phyloP scores from a whole-genome alignment of 2,113 vertebrate genomes.

The Bos taurus region ARS-UCD2.0 NC_037346.1:54484501-54485000 shows the following conservation, averaged over 20 bases:
- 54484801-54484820: neutral
- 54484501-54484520: neutral
- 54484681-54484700: too few relatives aligned
- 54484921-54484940: neutral
- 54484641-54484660: neutral
- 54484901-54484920: neutral
- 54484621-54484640: neutral
- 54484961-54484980: neutral
- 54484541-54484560: fast-evolving
- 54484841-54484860: neutral
- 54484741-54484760: neutral
- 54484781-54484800: neutral
- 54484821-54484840: neutral
- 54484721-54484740: neutral
- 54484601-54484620: neutral
- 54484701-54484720: neutral
- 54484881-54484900: neutral
- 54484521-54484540: too few relatives aligned
- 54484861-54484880: neutral
- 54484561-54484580: too few relatives aligned
- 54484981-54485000: neutral
- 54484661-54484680: neutral
- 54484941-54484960: neutral
- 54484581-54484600: fast-evolving
- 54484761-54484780: neutral